Base-by-base conservation (phyloP, 2,888 invertebrate genomes). In the Podabrus alpinus region DNA sequence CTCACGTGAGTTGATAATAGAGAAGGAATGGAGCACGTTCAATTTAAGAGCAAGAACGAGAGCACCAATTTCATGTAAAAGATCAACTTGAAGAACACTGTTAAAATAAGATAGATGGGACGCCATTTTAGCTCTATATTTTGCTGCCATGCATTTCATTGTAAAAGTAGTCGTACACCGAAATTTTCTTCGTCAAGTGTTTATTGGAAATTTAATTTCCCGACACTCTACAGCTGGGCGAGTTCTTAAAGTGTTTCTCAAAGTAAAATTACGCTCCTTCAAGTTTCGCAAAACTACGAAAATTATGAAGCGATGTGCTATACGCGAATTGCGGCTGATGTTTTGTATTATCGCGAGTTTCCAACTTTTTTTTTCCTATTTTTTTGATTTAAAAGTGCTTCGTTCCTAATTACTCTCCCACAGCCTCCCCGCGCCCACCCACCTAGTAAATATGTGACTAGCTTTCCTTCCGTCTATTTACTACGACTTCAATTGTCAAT, bases 101-200 rank as follows among this genome's bases (percentile, higher is more conserved):
- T 78, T 85, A 85, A 85, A 86, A 86, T 86, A 86, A 86, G 86
- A 86, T 85, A 84, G 86, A 86, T 86, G 85, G 84, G 84, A 84
- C 84, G 85, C 86, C 86, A 85, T 85, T 85, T 84, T 85, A 83
- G 84, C 82, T 83, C 82, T 82, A 82, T 84, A 85, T 84, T 85
- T 85, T 85, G 84, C 84, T 83, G 84, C 83, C 85, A 78, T 84
- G 85, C 86, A 85, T 86, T 86, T 86, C 86, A 86, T 86, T 86
- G 85, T 82, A 79, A 79, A 81, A 78, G 75, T 78, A 82, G 79
- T 77, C 72, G 80, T 45, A 72, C 81, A 73, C 24, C 60, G 59
- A 62, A 74, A 71, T 71, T 15, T 24, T 76, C 45, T 64, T 16
- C 62, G 25, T 29, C 67, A 66, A 66, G 29, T 66, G 77, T 77